phyloP scores from a whole-genome alignment of 2,888 invertebrate species.

The Matsumyia berberina region DNA sequence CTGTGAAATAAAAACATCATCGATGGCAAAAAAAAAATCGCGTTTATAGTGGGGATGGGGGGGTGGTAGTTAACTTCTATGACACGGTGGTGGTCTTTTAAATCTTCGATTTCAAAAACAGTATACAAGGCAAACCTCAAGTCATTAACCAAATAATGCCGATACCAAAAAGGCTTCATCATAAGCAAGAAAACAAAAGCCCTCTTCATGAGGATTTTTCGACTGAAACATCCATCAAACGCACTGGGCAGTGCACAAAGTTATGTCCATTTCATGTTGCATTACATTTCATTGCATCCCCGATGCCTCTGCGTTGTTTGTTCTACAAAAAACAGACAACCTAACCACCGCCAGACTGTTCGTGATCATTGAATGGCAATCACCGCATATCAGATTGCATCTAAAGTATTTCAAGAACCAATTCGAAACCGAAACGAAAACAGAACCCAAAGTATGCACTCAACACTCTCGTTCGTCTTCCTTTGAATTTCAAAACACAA shows the following conservation, averaged over 20 bases:
- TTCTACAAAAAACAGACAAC: background rate
- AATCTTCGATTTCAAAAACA: too few relatives aligned
- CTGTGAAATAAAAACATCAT: too few relatives aligned
- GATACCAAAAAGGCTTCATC: too few relatives aligned
- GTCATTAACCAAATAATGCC: too few relatives aligned
- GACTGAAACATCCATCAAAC: conserved; percentile 4
- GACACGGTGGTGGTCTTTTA: too few relatives aligned
- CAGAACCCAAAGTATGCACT: conserved; percentile 13
- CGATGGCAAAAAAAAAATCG: too few relatives aligned
- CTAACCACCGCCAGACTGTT: conserved; percentile 21
- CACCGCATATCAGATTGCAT: conserved; percentile 60
- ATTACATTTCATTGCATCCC: conserved; percentile 29
- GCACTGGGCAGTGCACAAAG: conserved; percentile 15
- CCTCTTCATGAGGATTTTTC: too few relatives aligned
- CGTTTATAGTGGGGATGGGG: too few relatives aligned
- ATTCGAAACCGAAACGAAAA: conserved; percentile 26
- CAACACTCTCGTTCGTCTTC: conserved; percentile 15
- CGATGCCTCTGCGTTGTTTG: background rate
- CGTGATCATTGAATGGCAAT: conserved; percentile 62
- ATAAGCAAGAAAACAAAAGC: too few relatives aligned
- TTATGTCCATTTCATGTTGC: conserved; percentile 61
- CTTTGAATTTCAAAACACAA: conserved; percentile 15
- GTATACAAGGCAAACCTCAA: too few relatives aligned
- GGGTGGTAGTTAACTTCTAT: too few relatives aligned
- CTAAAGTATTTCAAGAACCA: conserved; percentile 54